Evolutionary conservation across 1,140 invertebrate genomes (phyloP), one percentile per base, ranked within the genome.

Genomic region (Berghia stephanieae): DNA sequence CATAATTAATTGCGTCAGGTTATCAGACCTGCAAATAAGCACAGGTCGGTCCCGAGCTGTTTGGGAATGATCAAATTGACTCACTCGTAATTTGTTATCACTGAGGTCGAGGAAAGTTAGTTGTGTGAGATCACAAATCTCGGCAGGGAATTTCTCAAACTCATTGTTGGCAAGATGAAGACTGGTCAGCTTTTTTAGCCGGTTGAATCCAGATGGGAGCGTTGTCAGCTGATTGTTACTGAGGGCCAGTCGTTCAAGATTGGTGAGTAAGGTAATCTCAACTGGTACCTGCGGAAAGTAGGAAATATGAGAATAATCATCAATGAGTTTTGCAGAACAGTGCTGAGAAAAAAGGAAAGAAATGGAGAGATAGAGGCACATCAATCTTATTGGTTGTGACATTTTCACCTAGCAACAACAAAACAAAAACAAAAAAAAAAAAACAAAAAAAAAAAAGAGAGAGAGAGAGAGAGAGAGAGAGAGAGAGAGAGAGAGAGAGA

Each of bases 121-220:
- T n/a, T 76, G 75, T 44, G 78, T 55, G 0, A 89, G 49, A n/a
- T 86, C 80, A 73, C 84, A 86, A 27, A 90, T 67, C 70, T 85
- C 79, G 31, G 76, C 10, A 0, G 87, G 88, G 68, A 90, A 86
- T 34, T 83, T 82, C n/a, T 81, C 74, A 76, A 90, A 86, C 52
- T 84, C 78, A 80, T 90, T 90, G 79, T 90, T 90, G 43, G 88
- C 85, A 44, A 88, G 55, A 77, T 90, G 89, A 31, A 90, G 77
- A 77, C 88, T 90, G 36, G 76, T 75, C 36, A 90, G 80, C 31
- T 86, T 83, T n/a, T 79, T 79, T 42, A 90, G 77, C 38, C 86
- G 83, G 8, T 72, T 69, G 52, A 90, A 85, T 52, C 82, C 83
- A 4, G 79, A 72, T 0, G 89, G 89, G 36, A 90, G 80, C 5